Evolutionary conservation across 2,113 vertebrate genomes (phyloP).

Genomic region (Elgaria multicarinata): DNA sequence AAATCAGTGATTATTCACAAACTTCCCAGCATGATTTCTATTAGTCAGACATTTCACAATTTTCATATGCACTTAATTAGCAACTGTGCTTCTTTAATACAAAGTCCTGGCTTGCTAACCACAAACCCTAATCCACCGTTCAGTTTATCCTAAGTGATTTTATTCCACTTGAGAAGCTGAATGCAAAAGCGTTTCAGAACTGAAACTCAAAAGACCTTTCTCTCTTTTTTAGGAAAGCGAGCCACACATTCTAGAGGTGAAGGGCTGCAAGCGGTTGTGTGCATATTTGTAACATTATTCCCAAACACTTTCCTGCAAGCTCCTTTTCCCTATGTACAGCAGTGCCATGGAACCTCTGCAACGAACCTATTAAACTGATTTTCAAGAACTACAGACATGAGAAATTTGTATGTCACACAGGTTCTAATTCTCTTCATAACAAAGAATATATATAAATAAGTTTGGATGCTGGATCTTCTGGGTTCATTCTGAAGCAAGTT

Average conservation of each 20-base stretch:
- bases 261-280: neutral
- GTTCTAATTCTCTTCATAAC: neutral
- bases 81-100: constrained; percentile 74
- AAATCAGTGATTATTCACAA: constrained; percentile 54
- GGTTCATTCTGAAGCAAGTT: too few species aligned
- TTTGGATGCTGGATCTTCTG: too few species aligned
- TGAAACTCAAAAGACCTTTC: neutral
- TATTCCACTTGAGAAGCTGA: constrained; percentile 21
- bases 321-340: neutral
- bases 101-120: constrained; percentile 72
- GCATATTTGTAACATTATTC: neutral
- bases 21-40: constrained; percentile 60
- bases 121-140: constrained; percentile 74
- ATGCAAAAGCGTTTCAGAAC: neutral
- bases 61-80: constrained; percentile 78
- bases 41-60: constrained; percentile 74
- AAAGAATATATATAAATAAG: neutral
- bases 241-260: neutral
- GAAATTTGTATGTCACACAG: neutral
- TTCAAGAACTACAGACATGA: neutral
- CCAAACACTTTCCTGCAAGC: too few species aligned
- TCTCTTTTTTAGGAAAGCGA: neutral
- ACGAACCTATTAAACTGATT: neutral
- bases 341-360: neutral
- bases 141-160: constrained; percentile 49